Evolutionary conservation across 2,888 invertebrate genomes (phyloP).

Genomic region (Coelogynopora nodosa): DNA sequence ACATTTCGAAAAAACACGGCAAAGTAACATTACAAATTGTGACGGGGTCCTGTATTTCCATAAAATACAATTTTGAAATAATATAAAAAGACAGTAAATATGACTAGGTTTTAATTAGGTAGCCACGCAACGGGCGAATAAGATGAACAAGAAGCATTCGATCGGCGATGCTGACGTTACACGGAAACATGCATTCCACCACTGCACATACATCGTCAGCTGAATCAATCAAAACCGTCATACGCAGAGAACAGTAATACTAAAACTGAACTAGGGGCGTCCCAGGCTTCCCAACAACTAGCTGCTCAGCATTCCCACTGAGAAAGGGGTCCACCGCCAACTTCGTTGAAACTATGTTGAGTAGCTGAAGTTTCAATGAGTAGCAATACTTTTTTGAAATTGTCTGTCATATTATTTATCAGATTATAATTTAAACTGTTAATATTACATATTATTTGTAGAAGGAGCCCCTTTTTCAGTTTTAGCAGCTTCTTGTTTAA

Average conservation of each 20-base stretch:
- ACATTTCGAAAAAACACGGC: too few relatives aligned
- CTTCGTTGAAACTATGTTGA: neutral
- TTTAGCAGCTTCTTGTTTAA: conserved; percentile 9
- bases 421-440: too few relatives aligned
- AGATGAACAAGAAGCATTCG: neutral
- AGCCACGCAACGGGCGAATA: neutral
- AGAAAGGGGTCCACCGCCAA: neutral
- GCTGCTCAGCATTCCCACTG: neutral
- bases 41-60: too few relatives aligned
- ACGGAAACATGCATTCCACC: neutral
- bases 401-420: too few relatives aligned
- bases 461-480: conserved; percentile 21
- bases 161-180: neutral
- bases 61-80: too few relatives aligned
- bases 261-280: conserved; percentile 25
- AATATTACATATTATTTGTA: neutral
- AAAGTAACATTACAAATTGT: too few relatives aligned
- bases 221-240: neutral
- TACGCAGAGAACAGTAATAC: neutral
- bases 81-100: too few relatives aligned
- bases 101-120: too few relatives aligned
- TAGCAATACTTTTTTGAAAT: neutral
- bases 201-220: neutral
- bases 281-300: neutral
- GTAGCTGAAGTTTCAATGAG: neutral